Base-by-base conservation (phyloP, 2,113 vertebrate genomes). In the Ancistrus triradiatus region DNA sequence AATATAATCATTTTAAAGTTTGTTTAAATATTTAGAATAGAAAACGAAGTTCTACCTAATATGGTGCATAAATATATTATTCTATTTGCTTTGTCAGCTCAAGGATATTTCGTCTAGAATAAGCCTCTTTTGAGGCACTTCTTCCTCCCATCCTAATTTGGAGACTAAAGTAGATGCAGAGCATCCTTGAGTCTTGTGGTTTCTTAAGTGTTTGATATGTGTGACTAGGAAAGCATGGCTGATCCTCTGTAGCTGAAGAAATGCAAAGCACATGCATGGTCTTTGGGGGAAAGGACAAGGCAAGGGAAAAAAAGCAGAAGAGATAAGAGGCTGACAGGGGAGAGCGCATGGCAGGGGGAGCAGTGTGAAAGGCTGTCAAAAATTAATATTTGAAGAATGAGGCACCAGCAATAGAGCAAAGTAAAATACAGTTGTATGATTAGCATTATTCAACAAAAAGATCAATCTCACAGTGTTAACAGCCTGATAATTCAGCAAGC, bases 181-280 rank as follows among this genome's bases (percentile, higher is more conserved):
- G 76, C 74, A 67, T 75, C 71, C 78, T 83, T 82, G 74, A 81
- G 74, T 76, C 66, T 67, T 56, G 51, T 79, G 72, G 74, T 52
- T 66, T 77, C 73, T 77, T 68, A 77, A 77, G 71, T 48, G 80
- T 85, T 81, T 81, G 75, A 81, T 79, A 86, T 83, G 84, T 83
- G 73, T 82, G 82, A 82, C 76, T 81, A 74, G 66, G 65, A 86
- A 82, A 86, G 76, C 83, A 76, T 79, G 75, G 78, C 81, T 85
- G 82, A 81, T 83, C 76, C 79, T 81, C 62, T 79, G 70, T 77
- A 79, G 69, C 74, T 81, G 80, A 73, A 72, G 83, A 75, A 77
- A 69, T 82, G 77, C 78, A 81, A 74, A 78, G 79, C 78, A 58
- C 69, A 72, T 44, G 75, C 72, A 35, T 68, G 73, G 51, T 78